phyloP scores from a whole-genome alignment of 2,113 vertebrate genomes.

The Carlito syrichta region DNA sequence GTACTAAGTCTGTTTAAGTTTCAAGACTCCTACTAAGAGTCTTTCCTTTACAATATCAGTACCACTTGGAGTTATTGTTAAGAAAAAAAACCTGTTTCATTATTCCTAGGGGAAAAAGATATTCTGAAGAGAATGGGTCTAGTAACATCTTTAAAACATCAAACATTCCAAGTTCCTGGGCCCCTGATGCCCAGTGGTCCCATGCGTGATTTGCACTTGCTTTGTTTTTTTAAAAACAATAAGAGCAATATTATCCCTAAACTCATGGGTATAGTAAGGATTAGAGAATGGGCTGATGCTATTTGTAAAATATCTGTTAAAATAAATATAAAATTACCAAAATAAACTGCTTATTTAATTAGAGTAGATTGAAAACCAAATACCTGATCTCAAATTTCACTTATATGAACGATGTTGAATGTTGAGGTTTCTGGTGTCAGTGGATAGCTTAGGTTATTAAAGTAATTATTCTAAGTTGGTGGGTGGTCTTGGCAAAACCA shows the following conservation, averaged over 20 bases:
- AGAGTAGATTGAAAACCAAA: not conserved
- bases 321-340: conserved; percentile 22
- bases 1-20: not conserved
- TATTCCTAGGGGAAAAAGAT: not conserved
- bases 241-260: not conserved
- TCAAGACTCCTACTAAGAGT: not conserved
- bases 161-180: not conserved
- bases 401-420: conserved; percentile 57
- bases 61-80: not conserved
- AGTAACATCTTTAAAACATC: not conserved
- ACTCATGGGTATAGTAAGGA: not conserved
- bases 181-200: not conserved
- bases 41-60: not conserved
- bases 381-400: conserved; percentile 64
- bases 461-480: conserved; percentile 82
- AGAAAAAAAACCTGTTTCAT: not conserved
- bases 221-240: not conserved
- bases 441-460: conserved; percentile 73
- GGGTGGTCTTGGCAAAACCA: conserved; percentile 77
- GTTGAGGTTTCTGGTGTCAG: conserved; percentile 63
- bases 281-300: not conserved
- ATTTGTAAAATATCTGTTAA: conserved; percentile 5
- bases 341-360: conserved; percentile 53
- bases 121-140: not conserved
- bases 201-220: not conserved